Evolutionary conservation across 2,888 invertebrate species (phyloP), one percentile per base, ranked within the genome.

Genomic region (Tetramorium bicarinatum): DNA sequence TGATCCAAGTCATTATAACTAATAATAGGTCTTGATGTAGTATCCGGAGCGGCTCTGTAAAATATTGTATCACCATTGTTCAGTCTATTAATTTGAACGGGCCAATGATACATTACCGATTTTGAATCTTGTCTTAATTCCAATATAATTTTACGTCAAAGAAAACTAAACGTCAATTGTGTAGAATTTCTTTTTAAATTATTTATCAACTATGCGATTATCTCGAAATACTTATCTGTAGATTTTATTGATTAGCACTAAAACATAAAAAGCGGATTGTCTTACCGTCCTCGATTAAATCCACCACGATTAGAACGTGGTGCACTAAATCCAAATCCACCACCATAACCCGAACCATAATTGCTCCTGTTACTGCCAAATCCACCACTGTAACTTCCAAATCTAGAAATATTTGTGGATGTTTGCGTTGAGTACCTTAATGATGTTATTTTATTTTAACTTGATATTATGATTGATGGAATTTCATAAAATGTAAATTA

Each of bases 1-100:
- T 97, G 97, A 96, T 98, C 98, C 96, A 98, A 96, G 96, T 98
- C 98, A 96, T 97, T 97, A 96, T 98, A 98, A 95, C 97, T 97
- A 95, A 98, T 96, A 95, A 98, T 96, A 95, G 97, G 97, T 95
- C 98, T 96, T 95, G 97, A 92, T 84, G 92, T 91, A 86, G 94
- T 92, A 84, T 94, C 94, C 87, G 94, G 93, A 90, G 93, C 94
- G 91, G 91, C 93, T 93, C 95, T 95, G 94, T 88, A 90, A 89
- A 90, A 90, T 77, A 90, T 82, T 75, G 84, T 85, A 85, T 83
- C 74, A 82, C 88, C 56, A 87, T 77, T 77, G 83, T 91, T 91
- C 87, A 91, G 38, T 86, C 11, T 61, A 54, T 52, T 29, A 66
- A 25, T 9, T 77, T 6, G 21, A 76, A 47, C 3, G 11, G 52